A percentile compares a stretch with the other conserved stretches of the same genome.
Conservation (phyloP, 2,888 invertebrate genomes). For the Papilio demoleus region DNA sequence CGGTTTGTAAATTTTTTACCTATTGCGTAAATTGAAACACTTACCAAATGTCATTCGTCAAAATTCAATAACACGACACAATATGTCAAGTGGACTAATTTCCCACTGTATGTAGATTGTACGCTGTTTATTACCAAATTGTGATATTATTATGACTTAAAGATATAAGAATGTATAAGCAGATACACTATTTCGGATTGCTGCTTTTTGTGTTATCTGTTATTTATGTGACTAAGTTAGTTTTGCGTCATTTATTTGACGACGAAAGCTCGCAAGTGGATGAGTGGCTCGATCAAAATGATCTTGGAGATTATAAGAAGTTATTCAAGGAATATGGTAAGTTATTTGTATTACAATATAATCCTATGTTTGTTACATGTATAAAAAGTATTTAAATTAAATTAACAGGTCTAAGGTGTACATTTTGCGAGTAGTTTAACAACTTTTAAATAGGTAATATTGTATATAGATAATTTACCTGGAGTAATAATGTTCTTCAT, state of each 20-base stretch:
- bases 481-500: too few species aligned
- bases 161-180: conserved; percentile 66
- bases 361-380: background rate
- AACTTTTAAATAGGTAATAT: background rate
- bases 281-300: conserved; percentile 89
- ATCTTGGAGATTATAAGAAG: conserved; percentile 87
- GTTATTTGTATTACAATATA: conserved; percentile 52
- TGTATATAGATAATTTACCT: background rate
- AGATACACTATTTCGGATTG: conserved; percentile 64
- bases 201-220: conserved; percentile 66
- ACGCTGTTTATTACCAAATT: conserved; percentile 46
- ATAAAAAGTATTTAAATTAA: background rate
- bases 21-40: conserved; percentile 21
- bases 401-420: background rate
- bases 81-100: conserved; percentile 42
- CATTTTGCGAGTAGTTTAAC: background rate
- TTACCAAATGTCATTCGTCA: conserved; percentile 28
- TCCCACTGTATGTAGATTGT: conserved; percentile 40
- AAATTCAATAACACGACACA: conserved; percentile 19
- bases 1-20: too few species aligned
- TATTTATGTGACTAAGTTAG: conserved; percentile 66
- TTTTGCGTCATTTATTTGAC: conserved; percentile 73
- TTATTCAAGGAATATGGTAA: conserved; percentile 89
- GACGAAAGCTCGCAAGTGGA: conserved; percentile 86
- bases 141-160: conserved; percentile 62